phyloP scores from a whole-genome alignment of 2,113 vertebrate genomes.

The Hyaena hyaena region DNA sequence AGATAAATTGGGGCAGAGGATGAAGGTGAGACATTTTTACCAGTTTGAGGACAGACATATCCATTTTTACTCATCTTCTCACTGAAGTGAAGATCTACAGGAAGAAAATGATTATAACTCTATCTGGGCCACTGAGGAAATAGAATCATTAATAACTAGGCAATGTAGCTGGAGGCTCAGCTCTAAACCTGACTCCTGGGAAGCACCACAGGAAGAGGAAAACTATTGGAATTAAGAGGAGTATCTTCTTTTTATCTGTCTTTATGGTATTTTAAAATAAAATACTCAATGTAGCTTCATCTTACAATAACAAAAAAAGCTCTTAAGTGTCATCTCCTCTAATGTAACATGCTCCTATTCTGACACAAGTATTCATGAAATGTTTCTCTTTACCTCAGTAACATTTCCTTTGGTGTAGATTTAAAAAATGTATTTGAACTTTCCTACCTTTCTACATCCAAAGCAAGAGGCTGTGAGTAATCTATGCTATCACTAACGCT shows the following conservation, averaged over 20 bases:
- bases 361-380: slow-evolving; percentile 7
- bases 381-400: not conserved
- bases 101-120: slow-evolving; percentile 29
- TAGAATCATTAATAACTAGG: slow-evolving; percentile 45
- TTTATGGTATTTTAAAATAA: not conserved
- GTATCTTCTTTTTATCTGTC: slow-evolving; percentile 7
- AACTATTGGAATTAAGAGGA: slow-evolving; percentile 46
- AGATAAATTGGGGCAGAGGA: not conserved
- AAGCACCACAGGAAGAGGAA: not conserved
- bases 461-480: not conserved
- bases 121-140: slow-evolving; percentile 10
- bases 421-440: slow-evolving; percentile 2
- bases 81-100: not conserved
- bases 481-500: not conserved
- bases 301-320: not conserved
- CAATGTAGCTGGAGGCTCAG: not conserved
- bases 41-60: not conserved
- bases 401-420: not conserved
- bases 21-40: not conserved
- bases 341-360: not conserved
- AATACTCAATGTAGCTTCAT: not conserved
- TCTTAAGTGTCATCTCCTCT: not conserved
- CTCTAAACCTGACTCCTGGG: not conserved
- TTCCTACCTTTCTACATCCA: not conserved
- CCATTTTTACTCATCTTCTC: slow-evolving; percentile 31